A percentile compares a stretch with the other conserved stretches of the same genome.
These are phyloP conservation scores for Tuta absoluta DNA, from an alignment of 2,888 invertebrate genomes.

Conservation along the genomic window DNA sequence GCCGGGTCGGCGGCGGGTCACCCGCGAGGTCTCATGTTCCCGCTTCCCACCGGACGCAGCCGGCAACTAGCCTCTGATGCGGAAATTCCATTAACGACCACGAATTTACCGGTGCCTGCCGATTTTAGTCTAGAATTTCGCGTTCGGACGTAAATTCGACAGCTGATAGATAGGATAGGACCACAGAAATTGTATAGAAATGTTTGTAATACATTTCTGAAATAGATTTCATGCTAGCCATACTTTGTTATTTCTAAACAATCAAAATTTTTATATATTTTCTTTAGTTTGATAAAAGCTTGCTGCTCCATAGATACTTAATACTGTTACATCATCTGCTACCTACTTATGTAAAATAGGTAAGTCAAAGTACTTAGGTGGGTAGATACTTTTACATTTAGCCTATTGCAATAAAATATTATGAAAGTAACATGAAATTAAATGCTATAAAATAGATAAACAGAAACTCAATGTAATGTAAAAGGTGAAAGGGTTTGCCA, in stretches of 20 bases:
- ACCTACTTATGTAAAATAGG: background rate
- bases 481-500: slow-evolving; percentile 17
- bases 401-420: background rate
- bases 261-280: too few species aligned
- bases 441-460: slow-evolving; percentile 1
- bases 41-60: slow-evolving; percentile 43
- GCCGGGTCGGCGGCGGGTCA: background rate
- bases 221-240: too few species aligned
- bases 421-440: background rate
- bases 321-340: background rate
- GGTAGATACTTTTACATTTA: background rate
- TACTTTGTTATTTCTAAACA: too few species aligned
- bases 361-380: background rate
- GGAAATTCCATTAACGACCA: slow-evolving; percentile 71
- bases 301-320: too few species aligned
- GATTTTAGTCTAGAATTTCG: slow-evolving; percentile 50
- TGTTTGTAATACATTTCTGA: background rate
- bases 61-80: slow-evolving; percentile 52
- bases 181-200: slow-evolving; percentile 20
- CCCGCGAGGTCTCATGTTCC: slow-evolving; percentile 32
- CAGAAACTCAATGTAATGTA: background rate
- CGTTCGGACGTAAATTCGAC: background rate
- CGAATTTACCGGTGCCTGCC: slow-evolving; percentile 56
- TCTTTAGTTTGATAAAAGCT: too few species aligned
- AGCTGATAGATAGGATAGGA: background rate